Evolutionary conservation across 2,113 vertebrate species (phyloP).

Genomic region (Xenopus tropicalis): DNA sequence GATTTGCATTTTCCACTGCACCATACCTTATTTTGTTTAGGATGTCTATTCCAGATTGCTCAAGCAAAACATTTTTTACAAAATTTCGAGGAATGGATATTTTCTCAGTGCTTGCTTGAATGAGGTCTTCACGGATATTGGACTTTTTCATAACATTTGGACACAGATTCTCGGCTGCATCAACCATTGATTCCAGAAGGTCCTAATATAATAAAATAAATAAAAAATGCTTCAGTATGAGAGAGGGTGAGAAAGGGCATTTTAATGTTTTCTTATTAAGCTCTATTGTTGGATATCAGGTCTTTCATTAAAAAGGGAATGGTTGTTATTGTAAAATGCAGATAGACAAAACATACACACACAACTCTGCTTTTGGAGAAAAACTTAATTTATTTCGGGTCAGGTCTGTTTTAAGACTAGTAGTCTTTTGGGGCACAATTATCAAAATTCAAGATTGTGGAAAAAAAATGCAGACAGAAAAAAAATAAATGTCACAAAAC

Average conservation of each 20-base stretch:
- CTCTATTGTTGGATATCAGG: neutral
- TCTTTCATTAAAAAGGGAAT: neutral
- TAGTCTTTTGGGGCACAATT: too few relatives aligned
- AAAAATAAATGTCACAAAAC: too few relatives aligned
- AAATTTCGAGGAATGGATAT: slow-evolving; percentile 89
- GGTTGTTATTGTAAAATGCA: too few relatives aligned
- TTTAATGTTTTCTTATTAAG: neutral
- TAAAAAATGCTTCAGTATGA: neutral
- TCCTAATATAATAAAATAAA: slow-evolving; percentile 55
- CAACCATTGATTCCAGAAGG: slow-evolving; percentile 89
- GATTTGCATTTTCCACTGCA: neutral
- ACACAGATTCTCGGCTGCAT: slow-evolving; percentile 84
- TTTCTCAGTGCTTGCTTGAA: slow-evolving; percentile 83
- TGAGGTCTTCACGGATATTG: slow-evolving; percentile 81
- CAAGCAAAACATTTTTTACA: slow-evolving; percentile 89
- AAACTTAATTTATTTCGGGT: too few relatives aligned
- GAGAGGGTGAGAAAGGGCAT: too few relatives aligned
- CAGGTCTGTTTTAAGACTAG: too few relatives aligned
- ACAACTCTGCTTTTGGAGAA: too few relatives aligned
- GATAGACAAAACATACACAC: too few relatives aligned
- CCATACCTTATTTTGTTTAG: slow-evolving; percentile 94
- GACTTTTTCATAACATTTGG: slow-evolving; percentile 88
- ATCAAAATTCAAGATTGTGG: too few relatives aligned
- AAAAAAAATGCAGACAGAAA: too few relatives aligned
- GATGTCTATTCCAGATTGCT: slow-evolving; percentile 94